A percentile compares a stretch with the other conserved stretches of the same genome.
Evolutionary conservation across 2,797 vertebrate genomes (phyloP).

Genomic region (Manis crassicaudata): DNA sequence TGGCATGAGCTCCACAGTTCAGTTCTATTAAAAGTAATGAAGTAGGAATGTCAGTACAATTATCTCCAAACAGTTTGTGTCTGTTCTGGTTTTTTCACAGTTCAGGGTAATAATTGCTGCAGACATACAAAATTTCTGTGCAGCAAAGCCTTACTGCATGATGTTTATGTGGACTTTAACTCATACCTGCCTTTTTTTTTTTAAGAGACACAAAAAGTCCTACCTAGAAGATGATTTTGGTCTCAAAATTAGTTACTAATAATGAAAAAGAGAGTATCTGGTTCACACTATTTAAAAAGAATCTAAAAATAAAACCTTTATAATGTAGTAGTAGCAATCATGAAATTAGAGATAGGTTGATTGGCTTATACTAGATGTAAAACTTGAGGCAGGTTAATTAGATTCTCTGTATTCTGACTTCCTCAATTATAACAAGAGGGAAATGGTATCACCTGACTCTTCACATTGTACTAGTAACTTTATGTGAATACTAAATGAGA

Average conservation of each 20-base stretch:
- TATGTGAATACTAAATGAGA: background rate
- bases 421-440: background rate
- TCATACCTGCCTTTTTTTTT: background rate
- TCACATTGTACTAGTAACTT: background rate
- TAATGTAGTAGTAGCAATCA: background rate
- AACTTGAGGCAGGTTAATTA: background rate
- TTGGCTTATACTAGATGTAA: background rate
- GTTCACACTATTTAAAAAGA: background rate
- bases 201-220: background rate
- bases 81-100: conserved; percentile 46
- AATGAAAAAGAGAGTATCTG: conserved; percentile 22
- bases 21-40: conserved; percentile 53
- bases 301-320: background rate
- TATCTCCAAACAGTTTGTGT: conserved; percentile 26
- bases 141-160: rapidly evolving
- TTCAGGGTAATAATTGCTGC: background rate
- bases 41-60: conserved; percentile 58
- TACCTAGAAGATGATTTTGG: background rate
- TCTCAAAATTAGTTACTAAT: conserved; percentile 44
- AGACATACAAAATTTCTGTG: background rate
- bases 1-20: conserved; percentile 12
- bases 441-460: background rate
- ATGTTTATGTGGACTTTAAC: background rate
- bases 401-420: background rate
- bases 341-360: background rate